These are phyloP conservation scores for Probosciger aterrimus DNA, from an alignment of 2,113 vertebrate species.

Conservation along the genomic window DNA sequence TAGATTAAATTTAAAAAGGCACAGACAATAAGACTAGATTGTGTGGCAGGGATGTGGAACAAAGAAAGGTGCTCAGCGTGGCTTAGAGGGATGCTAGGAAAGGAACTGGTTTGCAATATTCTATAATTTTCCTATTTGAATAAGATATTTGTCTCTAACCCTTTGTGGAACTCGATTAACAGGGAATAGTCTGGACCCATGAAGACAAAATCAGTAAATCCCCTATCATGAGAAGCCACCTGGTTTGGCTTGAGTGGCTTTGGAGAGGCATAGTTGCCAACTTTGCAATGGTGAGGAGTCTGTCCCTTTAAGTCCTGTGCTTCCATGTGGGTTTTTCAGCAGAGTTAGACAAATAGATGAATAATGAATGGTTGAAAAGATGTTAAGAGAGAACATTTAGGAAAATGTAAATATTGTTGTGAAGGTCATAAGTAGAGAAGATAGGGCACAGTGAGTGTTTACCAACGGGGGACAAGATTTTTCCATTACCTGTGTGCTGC, in stretches of 20 bases:
- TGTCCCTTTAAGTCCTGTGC: not conserved
- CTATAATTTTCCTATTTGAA: not conserved
- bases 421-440: not conserved
- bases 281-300: not conserved
- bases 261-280: not conserved
- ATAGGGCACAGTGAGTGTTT: not conserved
- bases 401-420: not conserved
- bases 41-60: not conserved
- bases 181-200: not conserved
- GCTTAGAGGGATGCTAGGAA: not conserved
- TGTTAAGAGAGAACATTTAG: not conserved
- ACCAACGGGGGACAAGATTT: not conserved
- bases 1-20: not conserved
- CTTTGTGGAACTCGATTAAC: not conserved
- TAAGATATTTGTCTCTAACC: not conserved
- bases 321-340: not conserved
- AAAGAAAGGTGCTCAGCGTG: not conserved
- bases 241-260: not conserved
- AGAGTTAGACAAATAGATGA: not conserved
- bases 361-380: not conserved
- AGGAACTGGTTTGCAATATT: not conserved
- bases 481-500: not conserved
- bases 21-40: not conserved
- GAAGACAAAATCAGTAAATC: not conserved
- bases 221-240: not conserved